phyloP scores from a whole-genome alignment of 2,113 vertebrate genomes.

The Apteryx mantelli region DNA sequence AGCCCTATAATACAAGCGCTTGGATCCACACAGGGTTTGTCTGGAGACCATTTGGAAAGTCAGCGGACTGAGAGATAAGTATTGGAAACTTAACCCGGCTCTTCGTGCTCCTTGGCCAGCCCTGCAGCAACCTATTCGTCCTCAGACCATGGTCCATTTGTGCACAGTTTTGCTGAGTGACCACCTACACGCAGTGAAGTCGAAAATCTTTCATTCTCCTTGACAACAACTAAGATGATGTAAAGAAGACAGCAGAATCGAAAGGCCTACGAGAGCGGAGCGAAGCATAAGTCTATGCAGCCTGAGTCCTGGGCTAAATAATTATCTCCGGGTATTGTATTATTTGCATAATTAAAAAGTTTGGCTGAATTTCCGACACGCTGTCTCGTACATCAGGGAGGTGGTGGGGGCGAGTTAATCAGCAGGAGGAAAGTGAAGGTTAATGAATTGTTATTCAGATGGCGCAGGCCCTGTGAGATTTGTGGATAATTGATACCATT shows the following conservation, averaged over 20 bases:
- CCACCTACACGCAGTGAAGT: neutral
- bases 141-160: neutral
- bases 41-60: neutral
- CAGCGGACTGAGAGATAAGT: neutral
- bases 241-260: neutral
- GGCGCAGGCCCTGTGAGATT: constrained; percentile 69
- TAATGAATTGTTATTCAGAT: constrained; percentile 79
- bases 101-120: neutral
- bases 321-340: constrained; percentile 65
- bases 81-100: neutral
- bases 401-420: constrained; percentile 63
- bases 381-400: constrained; percentile 48
- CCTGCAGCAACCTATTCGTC: neutral
- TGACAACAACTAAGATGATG: constrained; percentile 44
- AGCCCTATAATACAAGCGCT: neutral
- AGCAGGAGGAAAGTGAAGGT: constrained; percentile 75
- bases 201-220: constrained; percentile 69
- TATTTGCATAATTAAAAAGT: constrained; percentile 76
- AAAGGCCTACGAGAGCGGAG: constrained; percentile 52
- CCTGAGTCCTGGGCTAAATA: constrained; percentile 62
- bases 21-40: neutral
- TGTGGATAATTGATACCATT: constrained; percentile 80
- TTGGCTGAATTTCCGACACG: constrained; percentile 53
- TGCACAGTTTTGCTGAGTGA: neutral
- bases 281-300: neutral